Conservation (phyloP, 2,113 vertebrate species). For the Caranx ignobilis region DNA sequence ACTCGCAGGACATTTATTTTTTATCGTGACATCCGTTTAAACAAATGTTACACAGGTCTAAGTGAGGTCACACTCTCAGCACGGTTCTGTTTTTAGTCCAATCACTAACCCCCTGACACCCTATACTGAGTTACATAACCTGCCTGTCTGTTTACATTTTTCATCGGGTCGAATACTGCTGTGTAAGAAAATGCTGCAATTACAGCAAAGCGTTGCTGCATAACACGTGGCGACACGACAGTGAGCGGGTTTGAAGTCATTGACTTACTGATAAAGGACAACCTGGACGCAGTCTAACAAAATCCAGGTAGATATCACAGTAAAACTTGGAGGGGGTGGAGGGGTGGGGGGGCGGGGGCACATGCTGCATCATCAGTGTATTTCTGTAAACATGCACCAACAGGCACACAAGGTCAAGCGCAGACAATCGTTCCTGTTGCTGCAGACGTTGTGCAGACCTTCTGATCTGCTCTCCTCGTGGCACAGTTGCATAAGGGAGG, state of each 20-base stretch:
- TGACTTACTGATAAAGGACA: constrained; percentile 36
- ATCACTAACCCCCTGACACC: constrained; percentile 61
- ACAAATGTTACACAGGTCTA: constrained; percentile 36
- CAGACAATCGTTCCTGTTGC: constrained; percentile 22
- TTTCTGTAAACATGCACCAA: constrained; percentile 40
- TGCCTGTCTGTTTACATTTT: constrained; percentile 77
- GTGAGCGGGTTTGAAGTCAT: constrained; percentile 13
- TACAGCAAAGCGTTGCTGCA: constrained; percentile 53
- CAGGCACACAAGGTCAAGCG: constrained; percentile 61
- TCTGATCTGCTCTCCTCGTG: constrained; percentile 53
- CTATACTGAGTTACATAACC: constrained; percentile 71
- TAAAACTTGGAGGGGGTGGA: neutral
- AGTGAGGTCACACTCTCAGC: constrained; percentile 55
- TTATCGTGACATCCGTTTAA: constrained; percentile 53
- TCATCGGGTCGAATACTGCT: constrained; percentile 74
- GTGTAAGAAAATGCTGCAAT: constrained; percentile 63
- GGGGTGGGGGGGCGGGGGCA: constrained; percentile 18
- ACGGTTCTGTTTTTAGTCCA: constrained; percentile 66
- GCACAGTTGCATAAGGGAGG: constrained; percentile 68
- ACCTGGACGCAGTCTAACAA: constrained; percentile 1
- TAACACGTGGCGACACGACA: constrained; percentile 1
- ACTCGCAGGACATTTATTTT: constrained; percentile 34
- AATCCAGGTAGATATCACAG: constrained; percentile 1
- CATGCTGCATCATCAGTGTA: constrained; percentile 29
- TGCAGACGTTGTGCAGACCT: constrained; percentile 29